Base-by-base conservation (phyloP, 2,888 invertebrate genomes). In the Globia sparganii region DNA sequence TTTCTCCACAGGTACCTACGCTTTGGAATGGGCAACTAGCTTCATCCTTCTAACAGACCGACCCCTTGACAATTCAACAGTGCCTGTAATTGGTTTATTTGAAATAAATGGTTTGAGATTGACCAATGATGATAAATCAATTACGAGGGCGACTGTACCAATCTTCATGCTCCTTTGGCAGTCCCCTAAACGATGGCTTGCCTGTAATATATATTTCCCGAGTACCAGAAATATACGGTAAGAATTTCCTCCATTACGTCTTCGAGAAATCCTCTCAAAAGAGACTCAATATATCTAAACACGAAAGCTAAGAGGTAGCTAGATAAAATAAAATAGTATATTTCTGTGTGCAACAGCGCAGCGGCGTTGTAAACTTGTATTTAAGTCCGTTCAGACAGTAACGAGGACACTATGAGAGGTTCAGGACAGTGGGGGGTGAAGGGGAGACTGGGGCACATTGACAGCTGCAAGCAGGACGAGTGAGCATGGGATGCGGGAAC, bases 381-480 rank as follows among this genome's bases (percentile, higher is more conserved):
- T 83, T 88, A 88, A 87, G 88, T 83, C 87, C 78, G 75, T 81
- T 67, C 70, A 78, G 88, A 86, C 89, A 85, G 85, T 87, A 88
- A 88, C 87, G 88, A 88, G 87, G 83, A 67, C 83, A 77, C 71
- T 80, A 78, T 71, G 87, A 77, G 77, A 68, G 75, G 67, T 62
- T 62, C 77, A 71, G 81, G 83, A 77, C 68, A 66, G 78, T n/a
- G 77, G 68, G 65, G 75, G 58, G 61, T 21, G 56, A n/a, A 37
- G 73, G 43, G 28, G 40, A 6, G 58, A 6, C 68, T 3, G 69
- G 70, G 80, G 83, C 83, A 88, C 86, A 88, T 88, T 88, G 88
- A 88, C 89, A 88, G 82, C 83, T 88, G 86, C 86, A 74, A 77
- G 72, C 82, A 79, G 75, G 84, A 77, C 70, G 71, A 83, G 75